Percentiles rank a stretch among this genome's conserved stretches.
phyloP scores from a whole-genome alignment of 2,113 vertebrate species.

The Nesoenas mayeri region DNA sequence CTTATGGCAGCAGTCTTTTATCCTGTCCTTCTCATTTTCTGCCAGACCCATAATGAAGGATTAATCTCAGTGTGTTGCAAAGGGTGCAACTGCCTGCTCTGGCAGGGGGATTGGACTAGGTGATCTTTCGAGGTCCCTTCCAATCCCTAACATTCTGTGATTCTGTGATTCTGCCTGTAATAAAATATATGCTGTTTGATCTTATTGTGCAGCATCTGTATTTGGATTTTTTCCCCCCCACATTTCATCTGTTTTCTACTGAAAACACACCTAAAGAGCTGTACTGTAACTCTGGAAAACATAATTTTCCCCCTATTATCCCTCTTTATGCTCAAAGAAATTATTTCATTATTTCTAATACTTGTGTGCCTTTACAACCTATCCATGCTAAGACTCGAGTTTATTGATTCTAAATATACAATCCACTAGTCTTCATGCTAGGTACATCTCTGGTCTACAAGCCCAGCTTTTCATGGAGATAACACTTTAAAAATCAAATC shows the following conservation, averaged over 20 bases:
- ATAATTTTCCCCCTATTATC: not conserved
- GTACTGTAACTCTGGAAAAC: not conserved
- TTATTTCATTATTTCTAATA: not conserved
- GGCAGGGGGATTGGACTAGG: too few species aligned
- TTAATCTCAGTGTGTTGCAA: conserved; percentile 22
- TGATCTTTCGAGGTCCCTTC: too few species aligned
- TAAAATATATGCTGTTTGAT: not conserved
- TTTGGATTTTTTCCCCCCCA: not conserved
- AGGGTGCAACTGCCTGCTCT: not conserved
- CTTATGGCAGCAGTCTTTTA: conserved; percentile 19
- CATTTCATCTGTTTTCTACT: not conserved
- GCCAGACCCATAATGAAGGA: conserved; percentile 12
- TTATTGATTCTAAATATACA: not conserved
- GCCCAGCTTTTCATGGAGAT: not conserved
- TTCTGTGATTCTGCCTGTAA: not conserved
- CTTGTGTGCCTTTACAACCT: not conserved
- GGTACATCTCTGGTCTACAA: not conserved
- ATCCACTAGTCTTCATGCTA: not conserved
- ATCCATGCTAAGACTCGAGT: not conserved
- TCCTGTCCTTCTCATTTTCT: conserved; percentile 43
- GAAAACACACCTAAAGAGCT: not conserved
- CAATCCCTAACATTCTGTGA: too few species aligned
- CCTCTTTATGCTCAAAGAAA: not conserved
- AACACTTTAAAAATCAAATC: not conserved
- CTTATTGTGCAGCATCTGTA: not conserved